Evolutionary conservation across 2,797 vertebrate species (phyloP).

Genomic region (Lepidocolaptes lacrymiger): DNA sequence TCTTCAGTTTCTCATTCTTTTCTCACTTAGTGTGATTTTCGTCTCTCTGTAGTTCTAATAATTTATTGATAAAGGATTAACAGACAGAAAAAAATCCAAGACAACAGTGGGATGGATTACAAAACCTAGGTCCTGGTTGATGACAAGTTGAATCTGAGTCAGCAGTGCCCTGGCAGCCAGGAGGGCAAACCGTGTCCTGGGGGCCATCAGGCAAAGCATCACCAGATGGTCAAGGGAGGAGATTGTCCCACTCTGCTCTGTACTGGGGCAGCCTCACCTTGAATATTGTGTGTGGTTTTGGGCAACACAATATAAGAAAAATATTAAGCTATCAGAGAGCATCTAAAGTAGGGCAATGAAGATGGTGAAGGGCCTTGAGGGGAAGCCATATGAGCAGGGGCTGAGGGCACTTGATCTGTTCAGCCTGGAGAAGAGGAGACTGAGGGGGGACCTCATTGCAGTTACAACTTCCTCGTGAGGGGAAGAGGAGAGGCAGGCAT

Average conservation of each 20-base stretch:
- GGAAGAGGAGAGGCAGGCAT: background rate
- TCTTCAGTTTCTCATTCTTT: background rate
- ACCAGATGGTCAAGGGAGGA: fast-evolving
- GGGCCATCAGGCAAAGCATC: background rate
- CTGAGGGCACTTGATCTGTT: background rate
- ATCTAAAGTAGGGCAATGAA: background rate
- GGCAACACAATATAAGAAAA: background rate
- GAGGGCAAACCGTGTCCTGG: no score
- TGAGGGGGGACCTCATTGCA: background rate
- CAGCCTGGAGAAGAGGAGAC: background rate
- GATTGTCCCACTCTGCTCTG: background rate
- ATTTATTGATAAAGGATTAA: background rate
- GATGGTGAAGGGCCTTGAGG: background rate
- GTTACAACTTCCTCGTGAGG: background rate
- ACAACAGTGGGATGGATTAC: background rate
- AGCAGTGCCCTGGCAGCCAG: background rate
- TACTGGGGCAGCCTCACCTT: background rate
- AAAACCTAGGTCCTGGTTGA: background rate
- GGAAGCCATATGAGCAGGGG: fast-evolving
- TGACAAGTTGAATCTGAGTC: background rate
- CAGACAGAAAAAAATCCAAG: background rate
- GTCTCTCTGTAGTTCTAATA: background rate
- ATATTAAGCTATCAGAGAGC: no score
- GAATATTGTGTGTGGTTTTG: background rate
- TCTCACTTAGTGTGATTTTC: background rate